Percentiles rank a stretch among this genome's conserved stretches.
Evolutionary conservation across 2,113 vertebrate genomes (phyloP).

Genomic region (Irena cyanogastra): DNA sequence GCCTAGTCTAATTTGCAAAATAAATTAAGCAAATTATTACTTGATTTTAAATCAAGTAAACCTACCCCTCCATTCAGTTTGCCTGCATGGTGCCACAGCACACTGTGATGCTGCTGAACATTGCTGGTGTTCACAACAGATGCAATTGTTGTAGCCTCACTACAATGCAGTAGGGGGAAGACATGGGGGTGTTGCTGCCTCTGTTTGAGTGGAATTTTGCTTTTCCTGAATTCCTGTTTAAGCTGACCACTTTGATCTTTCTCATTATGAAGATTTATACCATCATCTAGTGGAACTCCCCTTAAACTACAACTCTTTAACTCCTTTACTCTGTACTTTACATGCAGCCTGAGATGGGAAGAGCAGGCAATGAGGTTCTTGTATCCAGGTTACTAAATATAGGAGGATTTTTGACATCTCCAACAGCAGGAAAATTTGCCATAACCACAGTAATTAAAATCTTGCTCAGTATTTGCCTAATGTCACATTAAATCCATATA

Average conservation of each 20-base stretch:
- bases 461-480: constrained; percentile 3
- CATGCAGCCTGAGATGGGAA: background rate
- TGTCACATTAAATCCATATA: background rate
- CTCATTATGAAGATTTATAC: constrained; percentile 70
- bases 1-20: constrained; percentile 68
- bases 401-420: constrained; percentile 26
- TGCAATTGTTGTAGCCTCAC: background rate
- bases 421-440: constrained; percentile 3
- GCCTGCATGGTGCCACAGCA: background rate
- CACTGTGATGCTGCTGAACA: background rate
- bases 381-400: constrained; percentile 43
- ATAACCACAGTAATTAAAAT: background rate
- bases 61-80: constrained; percentile 49
- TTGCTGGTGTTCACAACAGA: background rate
- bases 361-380: background rate
- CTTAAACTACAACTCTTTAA: constrained; percentile 48
- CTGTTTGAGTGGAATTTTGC: constrained; percentile 42
- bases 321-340: background rate
- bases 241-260: background rate
- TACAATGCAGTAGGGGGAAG: background rate
- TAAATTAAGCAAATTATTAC: constrained; percentile 70
- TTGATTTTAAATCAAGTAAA: constrained; percentile 64
- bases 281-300: constrained; percentile 74
- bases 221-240: background rate
- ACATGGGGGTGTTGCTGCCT: background rate